These are phyloP conservation scores for Forbesichthys papilliferus DNA, from an alignment of 2,113 vertebrate species.

Conservation along the genomic window DNA sequence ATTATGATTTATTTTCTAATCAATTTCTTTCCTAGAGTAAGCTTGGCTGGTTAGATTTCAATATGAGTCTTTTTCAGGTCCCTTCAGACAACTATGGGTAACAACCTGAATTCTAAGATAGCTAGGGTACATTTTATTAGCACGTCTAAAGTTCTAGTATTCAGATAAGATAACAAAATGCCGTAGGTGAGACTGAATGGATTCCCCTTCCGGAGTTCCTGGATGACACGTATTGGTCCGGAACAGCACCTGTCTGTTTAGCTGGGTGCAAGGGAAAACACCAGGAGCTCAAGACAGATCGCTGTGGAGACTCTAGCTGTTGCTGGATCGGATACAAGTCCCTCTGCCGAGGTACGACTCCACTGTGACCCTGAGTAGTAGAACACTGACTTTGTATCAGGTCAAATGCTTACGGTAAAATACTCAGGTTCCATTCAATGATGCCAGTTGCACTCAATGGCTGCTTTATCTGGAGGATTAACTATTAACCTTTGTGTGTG, in stretches of 20 bases:
- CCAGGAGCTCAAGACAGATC: slow-evolving; percentile 79
- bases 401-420: neutral
- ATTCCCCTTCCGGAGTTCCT: slow-evolving; percentile 29
- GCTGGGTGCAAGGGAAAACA: slow-evolving; percentile 79
- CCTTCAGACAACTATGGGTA: too few species aligned
- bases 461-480: neutral
- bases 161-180: neutral
- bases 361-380: neutral
- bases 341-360: slow-evolving; percentile 78
- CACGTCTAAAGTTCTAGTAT: neutral
- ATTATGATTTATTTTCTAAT: too few species aligned
- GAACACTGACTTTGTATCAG: neutral
- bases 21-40: neutral
- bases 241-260: slow-evolving; percentile 78
- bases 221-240: slow-evolving; percentile 81
- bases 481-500: neutral
- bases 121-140: too few species aligned
- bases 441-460: too few species aligned
- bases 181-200: slow-evolving; percentile 54
- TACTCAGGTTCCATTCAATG: neutral
- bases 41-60: neutral
- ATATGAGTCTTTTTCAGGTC: neutral
- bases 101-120: too few species aligned
- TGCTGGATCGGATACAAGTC: slow-evolving; percentile 85
- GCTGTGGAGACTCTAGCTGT: slow-evolving; percentile 81